A percentile compares a stretch with the other conserved stretches of the same genome.
These are phyloP conservation scores for Falco peregrinus DNA, from an alignment of 2,797 vertebrate species.

Conservation along the genomic window DNA sequence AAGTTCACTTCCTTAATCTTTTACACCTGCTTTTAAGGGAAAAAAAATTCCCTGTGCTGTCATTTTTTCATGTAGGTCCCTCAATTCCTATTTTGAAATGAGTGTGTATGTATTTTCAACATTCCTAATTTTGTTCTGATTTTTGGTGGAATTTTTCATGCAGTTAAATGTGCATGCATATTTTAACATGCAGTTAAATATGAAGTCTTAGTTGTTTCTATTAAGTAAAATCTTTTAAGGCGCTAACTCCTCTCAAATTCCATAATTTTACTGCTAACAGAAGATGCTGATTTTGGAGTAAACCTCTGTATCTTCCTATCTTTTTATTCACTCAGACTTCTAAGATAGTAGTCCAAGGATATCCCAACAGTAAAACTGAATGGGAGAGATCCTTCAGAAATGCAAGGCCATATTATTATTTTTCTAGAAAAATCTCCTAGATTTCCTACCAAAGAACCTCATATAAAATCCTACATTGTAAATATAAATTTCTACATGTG, in stretches of 20 bases:
- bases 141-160: conserved; percentile 10
- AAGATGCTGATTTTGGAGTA: neutral
- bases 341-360: neutral
- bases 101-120: neutral
- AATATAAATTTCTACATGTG: neutral
- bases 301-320: neutral
- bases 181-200: neutral
- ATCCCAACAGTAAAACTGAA: neutral
- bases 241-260: neutral
- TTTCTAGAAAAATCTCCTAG: neutral
- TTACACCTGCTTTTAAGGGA: neutral
- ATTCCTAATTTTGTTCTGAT: neutral
- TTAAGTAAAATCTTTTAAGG: neutral
- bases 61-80: neutral
- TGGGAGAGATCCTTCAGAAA: neutral
- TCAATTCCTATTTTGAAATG: neutral
- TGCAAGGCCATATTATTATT: neutral
- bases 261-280: neutral
- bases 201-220: neutral
- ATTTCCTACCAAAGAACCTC: neutral
- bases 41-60: neutral
- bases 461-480: neutral
- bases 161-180: neutral
- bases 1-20: neutral
- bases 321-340: neutral